Conservation (phyloP, 2,888 invertebrate genomes). For the Nasonovia ribisnigri region DNA sequence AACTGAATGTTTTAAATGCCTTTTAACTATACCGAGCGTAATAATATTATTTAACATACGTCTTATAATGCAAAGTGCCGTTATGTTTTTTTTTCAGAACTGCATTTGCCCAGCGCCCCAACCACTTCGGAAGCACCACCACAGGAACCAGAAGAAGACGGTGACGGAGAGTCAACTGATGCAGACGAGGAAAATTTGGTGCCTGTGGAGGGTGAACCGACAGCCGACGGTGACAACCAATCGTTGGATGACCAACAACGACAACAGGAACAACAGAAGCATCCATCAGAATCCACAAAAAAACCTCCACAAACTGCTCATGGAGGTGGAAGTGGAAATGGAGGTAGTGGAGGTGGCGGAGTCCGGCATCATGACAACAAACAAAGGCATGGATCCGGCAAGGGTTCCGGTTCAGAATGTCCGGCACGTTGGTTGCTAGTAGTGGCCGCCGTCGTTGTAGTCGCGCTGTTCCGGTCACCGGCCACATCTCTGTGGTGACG, state of each 20-base stretch:
- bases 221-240: not conserved
- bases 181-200: conserved; percentile 40
- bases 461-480: not conserved
- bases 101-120: conserved; percentile 46
- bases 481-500: not conserved
- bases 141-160: not conserved
- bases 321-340: not conserved
- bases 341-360: not conserved
- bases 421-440: not conserved
- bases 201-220: not conserved
- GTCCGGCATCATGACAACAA: conserved; percentile 38
- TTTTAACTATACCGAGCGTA: too few species aligned
- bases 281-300: conserved; percentile 7
- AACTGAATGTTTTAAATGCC: not conserved
- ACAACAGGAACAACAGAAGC: not conserved
- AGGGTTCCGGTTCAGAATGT: conserved; percentile 9
- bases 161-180: not conserved
- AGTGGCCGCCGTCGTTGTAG: not conserved
- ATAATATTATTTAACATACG: not conserved
- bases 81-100: conserved; percentile 1
- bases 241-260: not conserved
- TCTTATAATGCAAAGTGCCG: not conserved
- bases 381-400: conserved; percentile 17
- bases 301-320: not conserved
- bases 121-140: conserved; percentile 10